phyloP scores from a whole-genome alignment of 2,888 invertebrate species.

The Limnephilus lunatus region DNA sequence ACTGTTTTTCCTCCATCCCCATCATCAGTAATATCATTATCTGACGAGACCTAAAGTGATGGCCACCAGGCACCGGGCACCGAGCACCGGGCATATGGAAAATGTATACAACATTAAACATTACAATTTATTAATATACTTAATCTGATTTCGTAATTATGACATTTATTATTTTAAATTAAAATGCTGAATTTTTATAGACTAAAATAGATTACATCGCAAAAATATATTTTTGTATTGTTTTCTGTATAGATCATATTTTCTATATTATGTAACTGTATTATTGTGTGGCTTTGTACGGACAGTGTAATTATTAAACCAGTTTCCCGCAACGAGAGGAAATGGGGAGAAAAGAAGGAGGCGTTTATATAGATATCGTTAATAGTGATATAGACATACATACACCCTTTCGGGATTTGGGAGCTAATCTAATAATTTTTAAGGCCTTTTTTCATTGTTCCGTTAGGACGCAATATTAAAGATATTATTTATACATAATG shows the following conservation, averaged over 20 bases:
- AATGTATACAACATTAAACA: neutral
- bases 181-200: slow-evolving; percentile 27
- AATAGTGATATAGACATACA: slow-evolving; percentile 25
- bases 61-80: neutral
- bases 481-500: slow-evolving; percentile 32
- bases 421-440: slow-evolving; percentile 54
- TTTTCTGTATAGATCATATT: slow-evolving; percentile 16
- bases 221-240: slow-evolving; percentile 58
- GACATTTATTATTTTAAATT: slow-evolving; percentile 20
- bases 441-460: slow-evolving; percentile 65
- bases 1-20: neutral
- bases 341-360: neutral
- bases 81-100: neutral
- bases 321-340: neutral
- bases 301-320: neutral
- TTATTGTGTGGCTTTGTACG: slow-evolving; percentile 36
- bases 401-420: neutral
- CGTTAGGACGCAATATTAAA: slow-evolving; percentile 61
- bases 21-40: neutral
- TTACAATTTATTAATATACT: neutral
- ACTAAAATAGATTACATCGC: slow-evolving; percentile 55
- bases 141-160: slow-evolving; percentile 10
- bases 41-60: neutral
- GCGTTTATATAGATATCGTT: neutral
- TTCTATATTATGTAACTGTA: slow-evolving; percentile 6